Base-by-base conservation (phyloP, 2,888 invertebrate genomes). In the Epinotia bilunana region DNA sequence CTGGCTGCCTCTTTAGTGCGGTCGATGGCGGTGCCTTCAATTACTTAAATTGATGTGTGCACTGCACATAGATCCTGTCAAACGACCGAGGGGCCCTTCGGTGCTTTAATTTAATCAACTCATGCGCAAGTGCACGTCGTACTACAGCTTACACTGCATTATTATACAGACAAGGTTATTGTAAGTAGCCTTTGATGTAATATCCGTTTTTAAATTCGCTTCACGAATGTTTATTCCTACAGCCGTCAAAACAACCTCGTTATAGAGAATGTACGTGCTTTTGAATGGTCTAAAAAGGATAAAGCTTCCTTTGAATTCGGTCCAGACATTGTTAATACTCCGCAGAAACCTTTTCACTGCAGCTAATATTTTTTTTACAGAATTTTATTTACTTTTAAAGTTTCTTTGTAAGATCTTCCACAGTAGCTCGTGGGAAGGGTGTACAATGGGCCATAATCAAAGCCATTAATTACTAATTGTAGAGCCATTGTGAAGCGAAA, bases 41-140 rank as follows among this genome's bases (percentile, higher is more conserved):
- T 93, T 92, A 90, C 85, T 82, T 88, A 90, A 92, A 93, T 93
- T 91, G 91, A 91, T 93, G 90, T 92, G 92, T 92, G 85, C 85
- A 81, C 84, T 83, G 88, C 91, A 90, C 86, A 91, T 90, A 89
- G 87, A 92, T 91, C 87, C 88, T 80, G 84, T 83, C 84, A 83
- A 86, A 88, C 84, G 84, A 84, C 74, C 80, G 86, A 86, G 88
- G 91, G 89, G 87, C 86, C 88, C 86, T 87, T 84, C 83, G 84
- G 79, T 77, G 80, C 80, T 83, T 90, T 91, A 89, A 92, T 91
- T 92, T 88, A 91, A 91, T 92, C 89, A 91, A 87, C 84, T 84
- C 80, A 43, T 61, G 61, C 73, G 68, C 67, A 72, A 49, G 67
- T 67, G 62, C 77, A 72, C 60, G 60, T 53, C 53, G 53, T 53